Evolutionary conservation across 2,888 invertebrate species (phyloP).

Genomic region (Lasioglossum zephyrum): DNA sequence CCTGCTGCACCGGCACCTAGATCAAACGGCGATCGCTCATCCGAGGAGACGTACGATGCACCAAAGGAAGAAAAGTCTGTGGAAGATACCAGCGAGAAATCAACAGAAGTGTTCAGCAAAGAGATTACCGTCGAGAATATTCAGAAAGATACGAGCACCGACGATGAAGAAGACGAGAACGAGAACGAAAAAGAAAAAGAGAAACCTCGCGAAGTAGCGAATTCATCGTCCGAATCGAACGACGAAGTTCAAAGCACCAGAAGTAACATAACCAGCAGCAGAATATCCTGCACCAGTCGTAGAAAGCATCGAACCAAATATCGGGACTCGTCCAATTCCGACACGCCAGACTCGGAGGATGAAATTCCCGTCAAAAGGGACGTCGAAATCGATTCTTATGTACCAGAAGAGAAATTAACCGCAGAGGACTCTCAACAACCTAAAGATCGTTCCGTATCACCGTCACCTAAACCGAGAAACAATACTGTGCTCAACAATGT

Average conservation of each 20-base stretch:
- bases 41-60: slow-evolving; percentile 47
- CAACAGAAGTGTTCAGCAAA: slow-evolving; percentile 48
- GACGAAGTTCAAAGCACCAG: slow-evolving; percentile 61
- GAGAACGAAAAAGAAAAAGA: slow-evolving; percentile 62
- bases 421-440: slow-evolving; percentile 53
- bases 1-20: slow-evolving; percentile 54
- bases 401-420: slow-evolving; percentile 63
- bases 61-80: slow-evolving; percentile 58
- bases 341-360: slow-evolving; percentile 80
- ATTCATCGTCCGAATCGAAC: slow-evolving; percentile 71
- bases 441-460: slow-evolving; percentile 55
- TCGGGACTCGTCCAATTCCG: slow-evolving; percentile 80
- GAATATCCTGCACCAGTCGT: slow-evolving; percentile 73
- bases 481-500: slow-evolving; percentile 59
- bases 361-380: slow-evolving; percentile 72
- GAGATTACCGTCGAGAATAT: slow-evolving; percentile 47
- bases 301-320: slow-evolving; percentile 80
- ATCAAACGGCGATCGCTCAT: slow-evolving; percentile 60
- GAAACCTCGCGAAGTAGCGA: slow-evolving; percentile 52
- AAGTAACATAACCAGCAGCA: slow-evolving; percentile 49
- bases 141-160: slow-evolving; percentile 60
- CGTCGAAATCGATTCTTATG: slow-evolving; percentile 55
- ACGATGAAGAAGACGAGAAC: slow-evolving; percentile 63
- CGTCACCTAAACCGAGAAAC: slow-evolving; percentile 58
- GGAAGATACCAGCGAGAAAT: slow-evolving; percentile 56